Conservation (phyloP, 2,888 invertebrate species). For the Caenorhabditis wallacei region DNA sequence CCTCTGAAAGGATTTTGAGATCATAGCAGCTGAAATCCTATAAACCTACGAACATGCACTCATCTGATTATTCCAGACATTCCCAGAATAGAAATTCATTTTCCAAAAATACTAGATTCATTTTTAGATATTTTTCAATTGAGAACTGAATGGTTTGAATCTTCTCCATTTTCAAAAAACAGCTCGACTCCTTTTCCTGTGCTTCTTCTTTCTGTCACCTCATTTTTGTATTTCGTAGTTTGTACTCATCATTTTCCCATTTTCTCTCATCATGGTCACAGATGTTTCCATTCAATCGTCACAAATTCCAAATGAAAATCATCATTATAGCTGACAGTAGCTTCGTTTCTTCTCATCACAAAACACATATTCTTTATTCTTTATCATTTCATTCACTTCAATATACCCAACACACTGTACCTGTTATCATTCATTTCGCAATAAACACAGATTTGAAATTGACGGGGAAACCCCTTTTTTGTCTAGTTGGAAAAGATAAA, state of each 20-base stretch:
- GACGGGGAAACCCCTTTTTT: constrained; percentile 40
- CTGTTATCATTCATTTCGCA: constrained; percentile 52
- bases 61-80: too few species aligned
- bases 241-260: constrained; percentile 4
- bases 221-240: background rate
- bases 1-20: too few species aligned
- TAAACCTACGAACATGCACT: too few species aligned
- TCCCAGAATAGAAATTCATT: too few species aligned
- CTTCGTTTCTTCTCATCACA: constrained; percentile 11
- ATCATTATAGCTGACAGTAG: constrained; percentile 21
- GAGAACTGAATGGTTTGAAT: too few species aligned
- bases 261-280: constrained; percentile 6
- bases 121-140: too few species aligned
- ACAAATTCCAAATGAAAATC: constrained; percentile 23
- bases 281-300: constrained; percentile 9
- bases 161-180: too few species aligned
- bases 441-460: constrained; percentile 14
- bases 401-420: background rate
- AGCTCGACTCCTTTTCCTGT: background rate
- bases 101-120: too few species aligned
- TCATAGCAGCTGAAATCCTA: too few species aligned
- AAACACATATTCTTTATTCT: constrained; percentile 27
- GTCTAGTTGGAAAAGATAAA: constrained; percentile 4
- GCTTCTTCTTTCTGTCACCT: background rate
- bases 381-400: constrained; percentile 16